Evolutionary conservation across 2,888 invertebrate species (phyloP).

Genomic region (Elmis aenea): DNA sequence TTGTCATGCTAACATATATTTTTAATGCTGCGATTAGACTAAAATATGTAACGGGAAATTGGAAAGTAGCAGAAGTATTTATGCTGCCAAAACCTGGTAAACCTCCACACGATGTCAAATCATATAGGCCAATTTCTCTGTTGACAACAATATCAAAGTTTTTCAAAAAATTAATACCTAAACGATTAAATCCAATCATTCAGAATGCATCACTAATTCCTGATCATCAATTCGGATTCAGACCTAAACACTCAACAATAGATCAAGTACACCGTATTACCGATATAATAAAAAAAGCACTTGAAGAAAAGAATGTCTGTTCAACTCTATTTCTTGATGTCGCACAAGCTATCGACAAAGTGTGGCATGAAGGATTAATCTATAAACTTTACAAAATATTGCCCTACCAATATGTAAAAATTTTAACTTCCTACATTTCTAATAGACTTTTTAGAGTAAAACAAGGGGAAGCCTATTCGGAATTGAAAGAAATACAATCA

Average conservation of each 20-base stretch:
- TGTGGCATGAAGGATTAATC: conserved; percentile 22
- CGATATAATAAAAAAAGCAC: conserved; percentile 6
- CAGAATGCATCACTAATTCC: conserved; percentile 10
- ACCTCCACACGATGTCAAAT: conserved; percentile 14
- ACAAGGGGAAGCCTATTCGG: conserved; percentile 5
- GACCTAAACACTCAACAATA: conserved; percentile 17
- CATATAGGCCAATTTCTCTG: conserved; percentile 26
- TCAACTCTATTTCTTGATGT: conserved; percentile 14
- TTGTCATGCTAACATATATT: conserved; percentile 6
- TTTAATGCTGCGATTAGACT: conserved; percentile 3
- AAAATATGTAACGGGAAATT: conserved; percentile 6
- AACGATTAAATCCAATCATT: conserved; percentile 12
- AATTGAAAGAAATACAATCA: conserved; percentile 5
- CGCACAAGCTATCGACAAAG: conserved; percentile 18
- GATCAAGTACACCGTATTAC: conserved; percentile 22
- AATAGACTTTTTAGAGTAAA: too few relatives aligned
- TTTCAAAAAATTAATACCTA: conserved; percentile 24
- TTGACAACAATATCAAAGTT: conserved; percentile 25
- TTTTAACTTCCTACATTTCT: conserved; percentile 9
- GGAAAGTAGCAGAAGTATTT: conserved; percentile 23
- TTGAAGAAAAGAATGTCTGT: conserved; percentile 12
- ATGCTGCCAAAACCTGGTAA: conserved; percentile 27
- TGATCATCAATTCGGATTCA: conserved; percentile 18
- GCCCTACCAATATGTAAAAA: conserved; percentile 4
- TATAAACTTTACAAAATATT: too few relatives aligned